Conservation (phyloP, 2,113 vertebrate genomes). For the Erinaceus europaeus region DNA sequence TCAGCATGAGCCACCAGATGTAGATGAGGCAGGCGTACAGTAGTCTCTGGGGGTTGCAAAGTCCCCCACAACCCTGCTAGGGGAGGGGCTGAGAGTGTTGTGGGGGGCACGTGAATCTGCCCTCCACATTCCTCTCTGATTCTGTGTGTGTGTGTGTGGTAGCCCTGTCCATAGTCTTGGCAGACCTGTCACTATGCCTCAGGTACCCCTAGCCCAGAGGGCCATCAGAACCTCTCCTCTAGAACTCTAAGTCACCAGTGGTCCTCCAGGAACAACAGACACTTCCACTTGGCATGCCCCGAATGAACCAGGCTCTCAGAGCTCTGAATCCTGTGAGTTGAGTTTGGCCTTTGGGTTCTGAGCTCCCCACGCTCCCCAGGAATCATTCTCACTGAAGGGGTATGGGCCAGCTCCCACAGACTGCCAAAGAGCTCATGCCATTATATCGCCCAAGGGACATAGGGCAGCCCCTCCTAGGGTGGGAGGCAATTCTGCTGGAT, state of each 20-base stretch:
- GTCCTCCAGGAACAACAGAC: neutral
- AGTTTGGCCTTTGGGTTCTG: neutral
- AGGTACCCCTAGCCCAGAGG: neutral
- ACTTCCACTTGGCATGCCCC: neutral
- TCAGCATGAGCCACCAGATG: no score
- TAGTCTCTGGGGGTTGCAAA: no score
- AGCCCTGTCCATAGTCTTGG: neutral
- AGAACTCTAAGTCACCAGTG: no score
- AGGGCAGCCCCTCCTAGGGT: neutral
- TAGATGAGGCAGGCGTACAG: no score
- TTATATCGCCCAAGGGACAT: neutral
- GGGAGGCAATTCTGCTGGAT: no score
- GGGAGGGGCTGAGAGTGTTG: rapidly evolving
- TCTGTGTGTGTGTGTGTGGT: no score
- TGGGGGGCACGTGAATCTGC: neutral
- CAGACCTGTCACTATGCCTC: neutral
- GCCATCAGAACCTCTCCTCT: neutral
- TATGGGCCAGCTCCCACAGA: rapidly evolving
- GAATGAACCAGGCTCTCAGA: neutral
- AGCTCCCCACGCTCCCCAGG: neutral
- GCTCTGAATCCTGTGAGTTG: neutral
- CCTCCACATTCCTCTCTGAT: neutral
- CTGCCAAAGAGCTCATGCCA: neutral
- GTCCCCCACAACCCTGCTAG: no score
- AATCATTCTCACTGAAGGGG: neutral